phyloP scores from a whole-genome alignment of 2,888 invertebrate genomes.

The Stenurella melanura region DNA sequence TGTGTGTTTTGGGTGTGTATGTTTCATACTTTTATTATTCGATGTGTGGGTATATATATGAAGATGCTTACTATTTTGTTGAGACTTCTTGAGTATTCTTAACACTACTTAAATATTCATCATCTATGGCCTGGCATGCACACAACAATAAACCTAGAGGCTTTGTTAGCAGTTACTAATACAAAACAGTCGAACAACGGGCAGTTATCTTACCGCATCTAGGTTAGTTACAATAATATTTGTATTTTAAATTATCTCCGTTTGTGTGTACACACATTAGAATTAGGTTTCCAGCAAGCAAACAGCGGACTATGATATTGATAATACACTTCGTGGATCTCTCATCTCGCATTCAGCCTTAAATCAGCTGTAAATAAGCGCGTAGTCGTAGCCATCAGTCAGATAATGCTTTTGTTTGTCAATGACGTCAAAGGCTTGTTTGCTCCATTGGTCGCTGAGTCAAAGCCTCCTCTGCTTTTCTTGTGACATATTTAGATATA shows the following conservation, averaged over 20 bases:
- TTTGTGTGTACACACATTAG: slow-evolving; percentile 16
- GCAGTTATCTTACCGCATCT: slow-evolving; percentile 8
- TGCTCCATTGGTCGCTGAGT: slow-evolving; percentile 18
- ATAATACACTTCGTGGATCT: slow-evolving; percentile 7
- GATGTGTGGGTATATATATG: too few relatives aligned
- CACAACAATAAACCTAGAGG: background rate
- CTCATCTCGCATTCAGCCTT: slow-evolving; percentile 10
- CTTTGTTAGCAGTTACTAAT: background rate
- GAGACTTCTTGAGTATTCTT: too few relatives aligned
- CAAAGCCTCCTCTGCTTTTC: slow-evolving; percentile 33
- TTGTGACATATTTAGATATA: slow-evolving; percentile 42
- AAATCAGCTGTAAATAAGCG: slow-evolving; percentile 45
- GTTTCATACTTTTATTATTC: too few relatives aligned
- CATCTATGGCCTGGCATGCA: background rate
- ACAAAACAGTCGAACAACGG: background rate
- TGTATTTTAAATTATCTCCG: slow-evolving; percentile 11
- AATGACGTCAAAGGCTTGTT: slow-evolving; percentile 40
- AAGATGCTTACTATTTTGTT: too few relatives aligned
- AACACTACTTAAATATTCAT: too few relatives aligned
- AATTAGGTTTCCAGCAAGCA: slow-evolving; percentile 7
- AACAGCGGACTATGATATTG: slow-evolving; percentile 16
- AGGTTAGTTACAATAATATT: slow-evolving; percentile 17
- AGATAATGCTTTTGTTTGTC: slow-evolving; percentile 43
- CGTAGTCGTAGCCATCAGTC: slow-evolving; percentile 42
- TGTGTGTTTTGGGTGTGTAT: too few relatives aligned